A percentile compares a stretch with the other conserved stretches of the same genome.
These are phyloP conservation scores for Tursiops truncatus DNA, from an alignment of 2,113 vertebrate genomes.

Conservation along the genomic window DNA sequence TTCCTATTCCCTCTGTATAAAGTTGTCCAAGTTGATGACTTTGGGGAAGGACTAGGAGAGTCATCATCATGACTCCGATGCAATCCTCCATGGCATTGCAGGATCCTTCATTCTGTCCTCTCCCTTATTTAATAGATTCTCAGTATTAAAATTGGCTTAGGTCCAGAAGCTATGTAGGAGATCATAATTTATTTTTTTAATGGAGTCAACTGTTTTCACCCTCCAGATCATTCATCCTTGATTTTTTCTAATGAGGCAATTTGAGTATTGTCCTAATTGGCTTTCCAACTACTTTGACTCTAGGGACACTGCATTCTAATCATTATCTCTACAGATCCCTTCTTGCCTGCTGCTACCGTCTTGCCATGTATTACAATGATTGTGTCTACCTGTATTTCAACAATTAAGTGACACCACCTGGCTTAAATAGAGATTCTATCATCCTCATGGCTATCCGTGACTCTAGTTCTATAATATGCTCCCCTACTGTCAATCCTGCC, in stretches of 20 bases:
- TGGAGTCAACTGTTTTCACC: neutral
- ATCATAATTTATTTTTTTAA: neutral
- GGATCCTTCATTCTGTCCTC: neutral
- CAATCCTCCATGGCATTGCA: too few relatives aligned
- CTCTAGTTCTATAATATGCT: neutral
- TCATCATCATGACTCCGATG: neutral
- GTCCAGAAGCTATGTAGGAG: neutral
- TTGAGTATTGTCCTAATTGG: neutral
- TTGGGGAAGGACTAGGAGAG: neutral
- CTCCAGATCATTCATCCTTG: neutral
- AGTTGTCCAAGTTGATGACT: neutral
- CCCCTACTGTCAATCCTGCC: neutral
- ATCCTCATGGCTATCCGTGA: neutral
- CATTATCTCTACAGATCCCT: neutral
- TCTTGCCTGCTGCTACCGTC: neutral
- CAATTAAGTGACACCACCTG: neutral
- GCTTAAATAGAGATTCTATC: neutral
- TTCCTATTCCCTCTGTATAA: neutral
- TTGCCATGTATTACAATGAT: neutral
- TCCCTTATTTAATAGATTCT: neutral
- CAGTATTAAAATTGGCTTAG: neutral
- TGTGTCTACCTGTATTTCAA: neutral
- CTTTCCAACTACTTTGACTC: neutral
- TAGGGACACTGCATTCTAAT: neutral
- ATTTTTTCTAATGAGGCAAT: neutral